A percentile compares a stretch with the other conserved stretches of the same genome.
phyloP scores from a whole-genome alignment of 2,888 invertebrate species.

The Ceriagrion tenellum region DNA sequence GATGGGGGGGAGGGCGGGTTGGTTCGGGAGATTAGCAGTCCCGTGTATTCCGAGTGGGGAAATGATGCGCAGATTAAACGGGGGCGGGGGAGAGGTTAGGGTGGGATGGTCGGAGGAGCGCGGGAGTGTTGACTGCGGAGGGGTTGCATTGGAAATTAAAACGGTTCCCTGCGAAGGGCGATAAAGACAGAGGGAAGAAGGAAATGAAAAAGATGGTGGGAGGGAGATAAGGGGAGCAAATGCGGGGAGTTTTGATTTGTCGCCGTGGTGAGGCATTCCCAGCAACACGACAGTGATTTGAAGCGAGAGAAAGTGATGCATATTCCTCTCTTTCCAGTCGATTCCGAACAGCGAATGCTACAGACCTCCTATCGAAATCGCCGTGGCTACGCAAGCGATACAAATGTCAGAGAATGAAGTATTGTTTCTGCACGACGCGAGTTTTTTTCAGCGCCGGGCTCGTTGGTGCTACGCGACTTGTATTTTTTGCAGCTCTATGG shows the following conservation, averaged over 20 bases:
- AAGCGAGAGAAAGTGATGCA: not conserved
- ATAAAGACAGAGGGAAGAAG: not conserved
- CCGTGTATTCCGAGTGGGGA: conserved; percentile 52
- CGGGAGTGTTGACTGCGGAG: not conserved
- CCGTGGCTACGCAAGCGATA: not conserved
- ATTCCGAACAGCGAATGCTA: not conserved
- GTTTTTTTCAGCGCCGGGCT: not conserved
- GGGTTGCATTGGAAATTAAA: conserved; percentile 30
- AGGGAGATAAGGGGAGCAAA: not conserved
- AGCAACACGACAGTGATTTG: not conserved
- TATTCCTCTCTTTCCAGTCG: not conserved
- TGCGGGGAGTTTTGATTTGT: not conserved
- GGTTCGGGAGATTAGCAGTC: conserved; percentile 41
- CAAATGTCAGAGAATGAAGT: not conserved
- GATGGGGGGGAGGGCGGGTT: not conserved
- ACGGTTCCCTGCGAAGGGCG: not conserved
- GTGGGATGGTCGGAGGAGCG: not conserved
- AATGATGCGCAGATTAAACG: conserved; percentile 56
- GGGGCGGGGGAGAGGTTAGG: not conserved
- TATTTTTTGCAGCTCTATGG: not conserved
- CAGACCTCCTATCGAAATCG: not conserved
- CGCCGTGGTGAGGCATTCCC: not conserved
- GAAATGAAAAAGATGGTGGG: conserved; percentile 54
- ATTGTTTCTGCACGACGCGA: not conserved
- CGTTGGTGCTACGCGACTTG: not conserved